Percentiles rank a stretch among this genome's conserved stretches.
Evolutionary conservation across 2,113 vertebrate genomes (phyloP).

Genomic region (Kryptolebias marmoratus): DNA sequence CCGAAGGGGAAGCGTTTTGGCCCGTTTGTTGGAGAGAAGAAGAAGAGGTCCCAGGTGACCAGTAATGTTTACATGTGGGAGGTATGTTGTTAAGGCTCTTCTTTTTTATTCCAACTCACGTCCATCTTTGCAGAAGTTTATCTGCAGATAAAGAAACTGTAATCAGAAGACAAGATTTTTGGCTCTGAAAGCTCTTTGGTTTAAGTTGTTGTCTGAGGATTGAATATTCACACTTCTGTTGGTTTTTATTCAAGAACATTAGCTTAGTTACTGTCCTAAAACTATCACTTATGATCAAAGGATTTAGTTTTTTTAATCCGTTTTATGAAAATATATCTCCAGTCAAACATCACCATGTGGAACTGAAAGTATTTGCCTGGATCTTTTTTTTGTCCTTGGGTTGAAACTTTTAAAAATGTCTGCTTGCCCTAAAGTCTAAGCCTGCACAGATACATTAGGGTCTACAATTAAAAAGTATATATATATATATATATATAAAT

Average conservation of each 20-base stretch:
- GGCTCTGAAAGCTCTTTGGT: too few species aligned
- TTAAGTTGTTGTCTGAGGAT: too few species aligned
- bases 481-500: too few species aligned
- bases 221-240: too few species aligned
- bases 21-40: conserved; percentile 93
- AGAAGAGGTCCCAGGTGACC: conserved; percentile 94
- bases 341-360: not conserved
- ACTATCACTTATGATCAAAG: not conserved
- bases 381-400: not conserved
- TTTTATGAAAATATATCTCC: not conserved
- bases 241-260: not conserved
- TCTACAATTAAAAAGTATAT: not conserved
- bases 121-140: not conserved
- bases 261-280: not conserved
- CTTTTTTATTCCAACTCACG: not conserved
- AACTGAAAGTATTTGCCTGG: not conserved
- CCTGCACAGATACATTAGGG: not conserved
- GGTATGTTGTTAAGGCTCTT: conserved; percentile 74
- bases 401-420: not conserved
- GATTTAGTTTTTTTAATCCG: not conserved
- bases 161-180: too few species aligned
- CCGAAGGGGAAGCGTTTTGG: conserved; percentile 94
- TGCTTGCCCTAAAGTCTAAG: not conserved
- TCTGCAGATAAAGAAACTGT: not conserved
- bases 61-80: conserved; percentile 98